Evolutionary conservation across 2,113 vertebrate species (phyloP), one percentile per base, ranked within the genome.

Genomic region (Rostratula benghalensis): DNA sequence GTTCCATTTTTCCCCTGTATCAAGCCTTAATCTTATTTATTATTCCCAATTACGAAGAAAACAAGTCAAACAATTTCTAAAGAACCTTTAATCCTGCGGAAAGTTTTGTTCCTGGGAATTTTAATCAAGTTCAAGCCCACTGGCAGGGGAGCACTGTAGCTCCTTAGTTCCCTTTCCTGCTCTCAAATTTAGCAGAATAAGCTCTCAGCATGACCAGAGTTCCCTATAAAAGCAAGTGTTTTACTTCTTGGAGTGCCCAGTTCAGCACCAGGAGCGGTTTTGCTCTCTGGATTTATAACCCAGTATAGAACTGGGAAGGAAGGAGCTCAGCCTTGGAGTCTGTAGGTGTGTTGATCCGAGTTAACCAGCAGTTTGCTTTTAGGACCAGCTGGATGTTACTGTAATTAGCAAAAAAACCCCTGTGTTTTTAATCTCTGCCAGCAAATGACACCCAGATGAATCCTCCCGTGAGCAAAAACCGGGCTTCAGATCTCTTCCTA

Each of bases 301-400:
- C 41, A 41, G 25, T 12, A 50, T 24, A 16, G 11, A 9, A 46
- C 7, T 2, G 13, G 45, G 68, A 30, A 61, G 76, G 53, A n/a
- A 60, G 15, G 19, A 15, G 48, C 63, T 71, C 74, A 65, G 37
- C 39, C 46, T 27, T 9, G 27, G 28, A 13, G 43, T 1, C 4
- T 61, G 2, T 19, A 18, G 35, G 33, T 94, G 85, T 90, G 70
- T 94, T 73, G 80, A n/a, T 48, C 83, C 8, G 43, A 83, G 63
- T 60, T 90, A 94, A 57, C 48, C 46, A 25, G 48, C 54, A 46
- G 65, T 33, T 30, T 19, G 24, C 19, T 50, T 91, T 71, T 48
- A 37, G 70, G 77, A 95, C 88, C 86, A 79, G 77, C 96, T 97
- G 89, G 70, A 74, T 88, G 76, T 95, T 95, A 73, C 75, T 11